Percentiles rank a stretch among this genome's conserved stretches.
phyloP scores from a whole-genome alignment of 2,113 vertebrate genomes.

The Grammomys dolichurus region DNA sequence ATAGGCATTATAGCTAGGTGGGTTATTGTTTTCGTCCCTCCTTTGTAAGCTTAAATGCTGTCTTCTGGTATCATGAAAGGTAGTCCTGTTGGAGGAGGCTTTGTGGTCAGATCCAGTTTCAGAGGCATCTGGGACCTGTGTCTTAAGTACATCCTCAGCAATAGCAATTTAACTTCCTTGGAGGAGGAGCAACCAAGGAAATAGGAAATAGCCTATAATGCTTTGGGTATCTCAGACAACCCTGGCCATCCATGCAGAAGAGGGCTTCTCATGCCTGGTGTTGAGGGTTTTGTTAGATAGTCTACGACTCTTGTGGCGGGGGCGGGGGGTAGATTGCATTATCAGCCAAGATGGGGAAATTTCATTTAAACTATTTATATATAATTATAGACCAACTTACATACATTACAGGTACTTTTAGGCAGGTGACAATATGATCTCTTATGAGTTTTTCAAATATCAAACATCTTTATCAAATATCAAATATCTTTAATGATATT shows the following conservation, averaged over 20 bases:
- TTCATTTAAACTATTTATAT: neutral
- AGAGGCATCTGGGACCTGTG: neutral
- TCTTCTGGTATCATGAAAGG: neutral
- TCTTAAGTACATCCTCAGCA: neutral
- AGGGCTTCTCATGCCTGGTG: neutral
- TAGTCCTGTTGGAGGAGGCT: neutral
- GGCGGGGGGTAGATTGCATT: neutral
- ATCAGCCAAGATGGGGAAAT: neutral
- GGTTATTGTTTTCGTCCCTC: neutral
- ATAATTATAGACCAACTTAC: neutral
- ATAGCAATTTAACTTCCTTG: neutral
- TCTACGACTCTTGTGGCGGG: neutral
- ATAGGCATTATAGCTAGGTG: neutral
- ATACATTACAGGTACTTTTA: neutral
- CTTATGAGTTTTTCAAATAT: neutral
- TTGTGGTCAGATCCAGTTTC: neutral
- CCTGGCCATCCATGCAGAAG: neutral
- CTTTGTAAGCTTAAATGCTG: neutral
- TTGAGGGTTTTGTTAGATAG: neutral
- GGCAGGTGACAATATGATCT: neutral
- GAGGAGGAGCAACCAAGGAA: neutral
- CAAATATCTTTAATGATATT: neutral
- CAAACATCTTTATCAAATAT: too few species aligned
- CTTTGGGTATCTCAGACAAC: neutral
- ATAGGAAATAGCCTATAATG: neutral